Evolutionary conservation across 2,797 vertebrate species (phyloP), one percentile per base, ranked within the genome.

Genomic region (Alcedo atthis): DNA sequence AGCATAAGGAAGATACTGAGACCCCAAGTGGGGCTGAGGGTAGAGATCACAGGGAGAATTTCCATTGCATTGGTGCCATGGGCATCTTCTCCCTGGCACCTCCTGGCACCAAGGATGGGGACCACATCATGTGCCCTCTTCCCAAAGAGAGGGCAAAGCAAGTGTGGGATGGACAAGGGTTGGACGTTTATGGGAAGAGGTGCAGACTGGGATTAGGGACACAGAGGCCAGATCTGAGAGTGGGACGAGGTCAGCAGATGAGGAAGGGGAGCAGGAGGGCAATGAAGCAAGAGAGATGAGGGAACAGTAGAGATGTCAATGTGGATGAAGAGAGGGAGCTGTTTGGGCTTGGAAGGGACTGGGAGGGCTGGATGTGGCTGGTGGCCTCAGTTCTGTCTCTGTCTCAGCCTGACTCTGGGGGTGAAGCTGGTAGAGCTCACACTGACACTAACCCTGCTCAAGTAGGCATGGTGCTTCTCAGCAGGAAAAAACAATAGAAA

Each of bases 21-120:
- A 61, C 17, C 15, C 25, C 0, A 2, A 22, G 19, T 8, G 14
- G 43, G 17, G 8, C 33, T 49, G 66, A 30, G 6, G 7, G 8
- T 20, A 59, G 30, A 79, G 30, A 28, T 10, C 17, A 18, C 5
- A 19, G 49, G 22, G 40, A 42, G 40, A 48, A 40, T 18, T 21
- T 2, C 18, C 1, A 0, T 13, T 26, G 16, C 26, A 22, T 18
- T 0, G 0, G 45, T 46, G 63, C 32, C 28, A 24, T 12, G 17
- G 11, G 42, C 40, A 54, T 14, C 24, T 13, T 49, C 54, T 55
- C 35, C 43, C 18, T 35, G 22, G 20, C 54, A 49, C 28, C 33
- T 73, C 21, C 45, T n/a, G 48, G 10, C 20, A 40, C 7, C 15
- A 3, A 8, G 40, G 30, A 24, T 3, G 12, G 40, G 37, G 7